Conservation (phyloP, 2,113 vertebrate species). For the Falco punctatus region DNA sequence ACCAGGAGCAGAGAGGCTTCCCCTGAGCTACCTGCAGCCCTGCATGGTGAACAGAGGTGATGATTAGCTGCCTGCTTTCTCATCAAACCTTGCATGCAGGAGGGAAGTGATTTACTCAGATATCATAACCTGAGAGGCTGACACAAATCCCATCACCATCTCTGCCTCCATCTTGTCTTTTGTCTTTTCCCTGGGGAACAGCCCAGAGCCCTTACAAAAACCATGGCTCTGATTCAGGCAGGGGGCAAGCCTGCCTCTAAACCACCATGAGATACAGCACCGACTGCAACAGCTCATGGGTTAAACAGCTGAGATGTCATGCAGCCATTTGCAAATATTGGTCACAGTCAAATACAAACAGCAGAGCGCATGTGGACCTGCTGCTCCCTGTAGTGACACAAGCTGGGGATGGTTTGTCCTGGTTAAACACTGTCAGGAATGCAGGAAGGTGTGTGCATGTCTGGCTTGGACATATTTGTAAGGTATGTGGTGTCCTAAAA, state of each 20-base stretch:
- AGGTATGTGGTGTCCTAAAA: not conserved
- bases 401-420: not conserved
- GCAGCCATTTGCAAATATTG: not conserved
- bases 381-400: not conserved
- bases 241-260: not conserved
- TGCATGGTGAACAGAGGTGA: not conserved
- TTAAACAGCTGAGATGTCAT: not conserved
- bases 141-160: not conserved
- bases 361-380: not conserved
- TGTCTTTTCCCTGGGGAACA: not conserved
- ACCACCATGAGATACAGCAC: not conserved
- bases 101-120: not conserved
- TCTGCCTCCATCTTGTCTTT: not conserved
- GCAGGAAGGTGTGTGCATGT: not conserved
- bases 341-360: not conserved
- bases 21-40: not conserved
- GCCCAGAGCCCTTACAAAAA: not conserved
- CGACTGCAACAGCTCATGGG: not conserved
- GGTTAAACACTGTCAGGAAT: not conserved
- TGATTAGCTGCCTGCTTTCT: not conserved
- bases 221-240: fast-evolving
- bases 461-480: not conserved
- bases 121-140: fast-evolving
- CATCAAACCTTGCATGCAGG: not conserved
- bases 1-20: not conserved